A percentile compares a stretch with the other conserved stretches of the same genome.
phyloP scores from a whole-genome alignment of 2,888 invertebrate genomes.

The Folsomia candida region DNA sequence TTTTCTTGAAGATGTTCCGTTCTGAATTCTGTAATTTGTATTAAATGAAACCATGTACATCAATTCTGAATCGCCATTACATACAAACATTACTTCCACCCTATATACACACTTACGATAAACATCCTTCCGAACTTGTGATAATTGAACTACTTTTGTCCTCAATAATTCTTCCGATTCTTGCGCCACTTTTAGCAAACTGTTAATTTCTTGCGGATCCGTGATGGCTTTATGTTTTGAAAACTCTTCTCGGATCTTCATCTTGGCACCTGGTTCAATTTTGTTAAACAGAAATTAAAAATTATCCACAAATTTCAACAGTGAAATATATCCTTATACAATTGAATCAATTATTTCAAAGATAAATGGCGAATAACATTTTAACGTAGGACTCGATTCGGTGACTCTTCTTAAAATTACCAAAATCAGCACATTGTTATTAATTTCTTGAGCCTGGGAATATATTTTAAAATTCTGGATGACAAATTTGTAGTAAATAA shows the following conservation, averaged over 20 bases:
- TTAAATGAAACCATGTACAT: background rate
- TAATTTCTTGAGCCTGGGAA: too few relatives aligned
- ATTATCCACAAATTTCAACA: too few relatives aligned
- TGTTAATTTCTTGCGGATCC: conserved; percentile 61
- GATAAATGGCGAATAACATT: too few relatives aligned
- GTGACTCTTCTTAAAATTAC: too few relatives aligned
- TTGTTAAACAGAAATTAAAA: conserved; percentile 7
- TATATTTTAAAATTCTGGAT: too few relatives aligned
- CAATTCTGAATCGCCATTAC: background rate
- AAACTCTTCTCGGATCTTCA: conserved; percentile 75
- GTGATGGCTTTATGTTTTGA: conserved; percentile 65
- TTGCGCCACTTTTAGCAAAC: conserved; percentile 41
- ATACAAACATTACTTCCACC: background rate
- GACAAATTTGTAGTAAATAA: background rate
- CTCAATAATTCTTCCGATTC: conserved; percentile 45
- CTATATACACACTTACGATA: conserved; percentile 41
- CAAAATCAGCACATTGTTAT: too few relatives aligned
- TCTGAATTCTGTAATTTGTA: conserved; percentile 31
- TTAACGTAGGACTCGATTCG: too few relatives aligned
- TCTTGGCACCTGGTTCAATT: conserved; percentile 59
- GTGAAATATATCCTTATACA: too few relatives aligned
- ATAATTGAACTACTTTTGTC: conserved; percentile 44
- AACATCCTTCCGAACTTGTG: conserved; percentile 38
- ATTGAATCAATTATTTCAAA: too few relatives aligned
- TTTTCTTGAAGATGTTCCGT: conserved; percentile 39